Evolutionary conservation across 2,113 vertebrate genomes (phyloP), one percentile per base, ranked within the genome.

Genomic region (Equus quagga): DNA sequence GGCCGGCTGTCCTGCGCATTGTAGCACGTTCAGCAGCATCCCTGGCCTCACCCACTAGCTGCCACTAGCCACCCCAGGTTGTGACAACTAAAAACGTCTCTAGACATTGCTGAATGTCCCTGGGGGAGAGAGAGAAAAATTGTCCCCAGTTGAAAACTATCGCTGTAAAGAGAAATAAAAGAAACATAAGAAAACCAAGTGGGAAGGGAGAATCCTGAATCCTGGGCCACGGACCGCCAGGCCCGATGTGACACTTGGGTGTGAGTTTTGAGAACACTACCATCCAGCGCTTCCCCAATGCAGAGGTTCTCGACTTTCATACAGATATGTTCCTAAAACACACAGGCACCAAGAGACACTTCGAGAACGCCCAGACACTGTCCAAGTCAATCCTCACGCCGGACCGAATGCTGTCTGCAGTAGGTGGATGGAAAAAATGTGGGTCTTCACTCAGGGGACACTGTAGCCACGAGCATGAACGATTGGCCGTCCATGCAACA

Each of bases 141-240:
- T 76, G 44, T 62, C 31, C 67, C 65, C 46, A 1, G 13, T 2
- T 15, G 75, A 78, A 84, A 49, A 54, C 62, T 18, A 13, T 36
- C 13, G 23, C 64, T 64, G 89, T 73, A 31, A 5, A 62, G 41
- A 84, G 73, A 88, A n/a, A 6, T 41, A 76, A 69, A 46, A 84
- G 46, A 23, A 83, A 26, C 54, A 1, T 9, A 3, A 70, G 75
- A 14, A 83, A 91, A 64, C 18, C n/a, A 14, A n/a, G 28, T 5
- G 51, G 31, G 36, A n/a, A 23, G 31, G 0, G 87, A 79, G 64
- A 60, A 72, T 5, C 56, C 49, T 58, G 23, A 26, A 56, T 6
- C 33, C 69, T 8, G 10, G 18, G 10, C 79, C 36, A 2, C 0
- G 0, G 41, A 14, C 14, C 0, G 13, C 0, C 19, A 21, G 89